A percentile compares a stretch with the other conserved stretches of the same genome.
Conservation (phyloP, 1,140 invertebrate species). For the Ctenoplectra terminalis region DNA sequence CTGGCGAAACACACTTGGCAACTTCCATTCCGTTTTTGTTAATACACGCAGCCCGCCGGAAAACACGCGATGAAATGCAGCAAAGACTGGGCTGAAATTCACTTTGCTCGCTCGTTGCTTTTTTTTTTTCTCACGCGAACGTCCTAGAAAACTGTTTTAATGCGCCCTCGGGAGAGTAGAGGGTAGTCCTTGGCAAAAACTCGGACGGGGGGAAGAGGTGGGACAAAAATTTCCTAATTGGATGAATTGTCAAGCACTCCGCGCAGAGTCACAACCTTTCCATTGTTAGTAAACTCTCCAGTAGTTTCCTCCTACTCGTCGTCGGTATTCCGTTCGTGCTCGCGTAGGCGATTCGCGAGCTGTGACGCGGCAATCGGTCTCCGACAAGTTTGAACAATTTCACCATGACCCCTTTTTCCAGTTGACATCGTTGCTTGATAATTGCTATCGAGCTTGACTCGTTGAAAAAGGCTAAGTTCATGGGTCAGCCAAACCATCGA, state of each 20-base stretch:
- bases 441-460: slow-evolving; percentile 3
- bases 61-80: slow-evolving; percentile 25
- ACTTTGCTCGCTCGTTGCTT: background rate
- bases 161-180: background rate
- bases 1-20: background rate
- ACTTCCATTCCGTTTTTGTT: background rate
- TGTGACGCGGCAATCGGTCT: background rate
- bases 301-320: slow-evolving; percentile 4
- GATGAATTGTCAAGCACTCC: slow-evolving; percentile 60
- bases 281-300: slow-evolving; percentile 57
- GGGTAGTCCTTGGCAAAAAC: slow-evolving; percentile 10
- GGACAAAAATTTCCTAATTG: slow-evolving; percentile 60
- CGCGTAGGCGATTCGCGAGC: slow-evolving; percentile 29
- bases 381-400: background rate
- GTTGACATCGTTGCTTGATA: slow-evolving; percentile 26
- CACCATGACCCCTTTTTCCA: background rate
- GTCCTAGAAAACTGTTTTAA: slow-evolving; percentile 44
- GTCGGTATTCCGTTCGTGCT: slow-evolving; percentile 5
- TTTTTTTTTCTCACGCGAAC: background rate
- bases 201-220: background rate
- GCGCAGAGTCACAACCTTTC: slow-evolving; percentile 48
- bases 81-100: slow-evolving; percentile 29
- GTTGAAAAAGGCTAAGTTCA: background rate
- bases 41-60: slow-evolving; percentile 11
- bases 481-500: slow-evolving; percentile 16